Conservation (phyloP, 1,140 invertebrate genomes). For the Macrobrachium nipponense region DNA sequence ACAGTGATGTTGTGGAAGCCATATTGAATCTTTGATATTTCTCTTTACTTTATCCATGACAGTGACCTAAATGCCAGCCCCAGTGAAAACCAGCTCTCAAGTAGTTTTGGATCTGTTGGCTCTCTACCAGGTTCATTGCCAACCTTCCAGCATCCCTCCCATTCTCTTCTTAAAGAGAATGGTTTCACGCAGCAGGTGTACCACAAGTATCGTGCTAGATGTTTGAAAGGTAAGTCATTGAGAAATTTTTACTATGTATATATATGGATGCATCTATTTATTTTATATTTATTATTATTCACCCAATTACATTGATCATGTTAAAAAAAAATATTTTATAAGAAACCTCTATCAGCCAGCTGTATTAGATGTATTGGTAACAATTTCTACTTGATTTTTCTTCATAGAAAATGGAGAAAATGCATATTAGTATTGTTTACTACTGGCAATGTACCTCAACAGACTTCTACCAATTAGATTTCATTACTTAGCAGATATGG, state of each 20-base stretch:
- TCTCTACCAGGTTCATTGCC: slow-evolving; percentile 80
- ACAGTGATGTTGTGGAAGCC: too few species aligned
- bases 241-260: neutral
- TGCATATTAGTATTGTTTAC: too few species aligned
- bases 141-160: slow-evolving; percentile 95
- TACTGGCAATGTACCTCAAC: too few species aligned
- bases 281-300: neutral
- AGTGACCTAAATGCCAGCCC: slow-evolving; percentile 78
- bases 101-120: slow-evolving; percentile 66
- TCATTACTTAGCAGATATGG: too few species aligned
- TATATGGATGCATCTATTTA: too few species aligned
- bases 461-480: too few species aligned
- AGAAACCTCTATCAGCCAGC: too few species aligned
- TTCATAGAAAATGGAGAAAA: too few species aligned
- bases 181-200: slow-evolving; percentile 98
- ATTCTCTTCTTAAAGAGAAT: slow-evolving; percentile 95
- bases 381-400: too few species aligned
- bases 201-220: slow-evolving; percentile 92
- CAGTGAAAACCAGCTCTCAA: slow-evolving; percentile 72
- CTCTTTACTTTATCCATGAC: slow-evolving; percentile 28
- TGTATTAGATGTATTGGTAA: too few species aligned
- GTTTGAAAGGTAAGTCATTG: slow-evolving; percentile 83
- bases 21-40: neutral
- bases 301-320: too few species aligned
- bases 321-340: too few species aligned